These are phyloP conservation scores for Fistularia tabacaria DNA, from an alignment of 2,797 vertebrate species.

Conservation along the genomic window DNA sequence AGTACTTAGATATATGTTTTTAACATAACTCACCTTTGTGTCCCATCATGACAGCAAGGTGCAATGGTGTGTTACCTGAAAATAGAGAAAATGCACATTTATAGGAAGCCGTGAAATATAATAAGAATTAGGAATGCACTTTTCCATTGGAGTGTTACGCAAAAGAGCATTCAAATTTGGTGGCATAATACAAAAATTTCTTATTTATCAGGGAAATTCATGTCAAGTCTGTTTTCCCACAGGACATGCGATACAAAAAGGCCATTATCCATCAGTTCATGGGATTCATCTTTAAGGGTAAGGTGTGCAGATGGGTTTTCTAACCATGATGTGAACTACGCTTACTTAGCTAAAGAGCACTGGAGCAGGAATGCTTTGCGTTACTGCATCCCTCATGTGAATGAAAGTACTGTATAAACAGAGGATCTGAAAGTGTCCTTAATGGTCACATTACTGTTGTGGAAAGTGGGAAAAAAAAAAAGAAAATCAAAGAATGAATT, in stretches of 20 bases:
- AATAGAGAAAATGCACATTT: conserved; percentile 10
- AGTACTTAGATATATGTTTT: conserved; percentile 1
- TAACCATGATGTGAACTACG: conserved; percentile 31
- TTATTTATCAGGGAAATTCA: no score
- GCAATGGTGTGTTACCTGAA: conserved; percentile 95
- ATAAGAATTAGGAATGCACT: conserved; percentile 5
- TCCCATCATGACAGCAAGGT: conserved; percentile 98
- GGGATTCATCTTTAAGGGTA: background rate
- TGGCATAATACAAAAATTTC: no score
- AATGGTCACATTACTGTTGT: no score
- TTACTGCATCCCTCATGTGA: conserved; percentile 2
- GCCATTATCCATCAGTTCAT: conserved; percentile 15
- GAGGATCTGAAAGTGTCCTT: no score
- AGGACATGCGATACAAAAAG: conserved; percentile 19
- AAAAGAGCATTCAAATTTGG: conserved; percentile 2
- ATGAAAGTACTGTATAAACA: no score
- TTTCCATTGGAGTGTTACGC: background rate
- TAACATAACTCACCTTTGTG: conserved; percentile 88
- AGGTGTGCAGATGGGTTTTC: conserved; percentile 16
- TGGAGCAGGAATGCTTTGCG: conserved; percentile 20
- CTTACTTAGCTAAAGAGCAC: conserved; percentile 36
- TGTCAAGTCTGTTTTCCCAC: background rate
- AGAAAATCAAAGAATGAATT: no score
- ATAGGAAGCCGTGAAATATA: background rate
- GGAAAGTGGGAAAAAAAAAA: no score